Evolutionary conservation across 2,113 vertebrate species (phyloP), one percentile per base, ranked within the genome.

Genomic region (Rhinopomastus cyanomelas): DNA sequence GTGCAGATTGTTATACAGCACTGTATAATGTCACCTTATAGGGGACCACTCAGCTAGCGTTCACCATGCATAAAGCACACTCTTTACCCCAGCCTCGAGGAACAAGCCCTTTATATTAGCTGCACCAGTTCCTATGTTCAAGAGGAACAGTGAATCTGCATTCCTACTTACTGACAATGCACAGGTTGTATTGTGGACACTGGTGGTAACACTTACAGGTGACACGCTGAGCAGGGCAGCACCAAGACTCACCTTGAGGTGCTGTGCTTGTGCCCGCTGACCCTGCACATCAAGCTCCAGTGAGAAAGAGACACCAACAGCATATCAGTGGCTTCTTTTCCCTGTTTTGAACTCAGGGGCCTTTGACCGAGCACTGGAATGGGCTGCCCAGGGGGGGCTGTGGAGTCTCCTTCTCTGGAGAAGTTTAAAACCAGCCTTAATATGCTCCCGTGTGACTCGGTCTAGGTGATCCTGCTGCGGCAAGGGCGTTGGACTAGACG

Each of bases 141-240:
- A 5, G 0, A 48, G 16, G 68, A 51, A 6, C 6, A 16, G 19
- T 0, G 20, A 39, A 30, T 0, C 0, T 1, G 36, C 6, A 1
- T 5, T 76, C 12, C 51, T 3, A 17, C 36, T 11, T 23, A 5
- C 27, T 16, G 30, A 32, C 51, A 26, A 12, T 1, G 2, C 29
- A 12, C 44, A 10, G 30, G 51, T 9, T 16, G 72, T 46, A 20
- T 5, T 1, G 4, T 0, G 5, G n/a, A 14, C 21, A 18, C 8
- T 13, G 21, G 9, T 2, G 1, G 22, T 17, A 30, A 25, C 42
- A 25, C 29, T 0, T 0, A 15, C 39, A 17, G 17, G 7, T 65
- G 44, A 30, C 18, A 29, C 18, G 7, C 9, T 0, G 9, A n/a
- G 34, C 2, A 0, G 14, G 17, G 30, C 23, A 57, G 42, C 3